phyloP scores from a whole-genome alignment of 2,797 vertebrate species.

The Oceanodroma leucorhoa region DNA sequence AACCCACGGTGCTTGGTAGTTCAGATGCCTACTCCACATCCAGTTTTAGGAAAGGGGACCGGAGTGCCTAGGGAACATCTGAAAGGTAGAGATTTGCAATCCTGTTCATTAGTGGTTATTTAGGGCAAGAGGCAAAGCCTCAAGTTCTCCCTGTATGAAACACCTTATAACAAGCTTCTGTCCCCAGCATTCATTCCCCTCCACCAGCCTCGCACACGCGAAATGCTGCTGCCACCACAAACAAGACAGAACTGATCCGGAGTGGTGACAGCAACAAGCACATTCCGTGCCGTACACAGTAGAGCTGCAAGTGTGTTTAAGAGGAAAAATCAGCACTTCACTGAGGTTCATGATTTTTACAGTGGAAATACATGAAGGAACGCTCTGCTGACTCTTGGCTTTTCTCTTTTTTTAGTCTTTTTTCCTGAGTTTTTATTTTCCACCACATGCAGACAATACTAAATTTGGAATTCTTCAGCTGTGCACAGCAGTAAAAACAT shows the following conservation, averaged over 20 bases:
- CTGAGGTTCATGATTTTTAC: background rate
- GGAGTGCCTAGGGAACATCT: background rate
- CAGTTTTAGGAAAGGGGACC: background rate
- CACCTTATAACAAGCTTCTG: background rate
- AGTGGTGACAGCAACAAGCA: background rate
- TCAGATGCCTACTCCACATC: background rate
- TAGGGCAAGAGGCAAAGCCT: background rate
- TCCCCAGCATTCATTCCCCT: background rate
- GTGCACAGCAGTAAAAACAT: background rate
- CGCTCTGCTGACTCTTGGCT: background rate
- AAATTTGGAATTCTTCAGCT: slow-evolving; percentile 62
- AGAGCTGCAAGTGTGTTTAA: background rate
- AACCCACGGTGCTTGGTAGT: fast-evolving
- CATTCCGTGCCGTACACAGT: fast-evolving
- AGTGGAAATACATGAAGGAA: background rate
- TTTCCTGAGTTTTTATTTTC: background rate
- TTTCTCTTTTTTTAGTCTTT: background rate
- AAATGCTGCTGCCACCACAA: background rate
- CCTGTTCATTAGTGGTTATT: background rate
- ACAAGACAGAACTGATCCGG: background rate
- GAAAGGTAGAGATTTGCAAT: background rate
- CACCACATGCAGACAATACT: slow-evolving; percentile 19
- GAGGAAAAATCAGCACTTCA: background rate
- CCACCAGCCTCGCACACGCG: background rate
- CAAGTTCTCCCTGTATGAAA: background rate